Conservation (phyloP, 2,888 invertebrate genomes). For the Pantelozetes paolii region DNA sequence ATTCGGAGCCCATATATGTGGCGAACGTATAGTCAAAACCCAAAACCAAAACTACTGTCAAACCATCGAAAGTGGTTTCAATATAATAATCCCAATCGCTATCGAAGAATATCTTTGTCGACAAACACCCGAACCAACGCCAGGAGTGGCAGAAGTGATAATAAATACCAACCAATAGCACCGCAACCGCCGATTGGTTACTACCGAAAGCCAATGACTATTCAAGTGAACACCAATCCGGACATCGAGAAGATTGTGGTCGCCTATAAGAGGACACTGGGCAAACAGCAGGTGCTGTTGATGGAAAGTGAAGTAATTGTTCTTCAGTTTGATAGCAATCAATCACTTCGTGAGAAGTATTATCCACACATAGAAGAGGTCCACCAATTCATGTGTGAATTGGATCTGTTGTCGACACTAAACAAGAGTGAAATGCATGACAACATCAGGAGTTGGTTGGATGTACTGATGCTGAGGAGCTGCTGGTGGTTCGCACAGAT, state of each 20-base stretch:
- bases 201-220: no score
- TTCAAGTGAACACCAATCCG: neutral
- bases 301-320: neutral
- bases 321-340: neutral
- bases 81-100: no score
- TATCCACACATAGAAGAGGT: neutral
- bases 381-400: neutral
- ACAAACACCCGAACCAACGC: no score
- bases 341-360: neutral
- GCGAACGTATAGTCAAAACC: no score
- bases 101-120: no score
- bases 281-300: no score
- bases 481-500: slow-evolving; percentile 6
- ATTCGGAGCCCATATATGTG: no score
- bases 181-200: no score
- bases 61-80: no score
- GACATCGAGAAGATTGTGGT: neutral
- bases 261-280: neutral
- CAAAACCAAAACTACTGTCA: no score
- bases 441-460: neutral
- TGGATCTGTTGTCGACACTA: neutral
- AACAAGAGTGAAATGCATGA: neutral
- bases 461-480: neutral
- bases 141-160: no score
- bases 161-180: no score